These are phyloP conservation scores for Pogonophryne albipinna DNA, from an alignment of 2,797 vertebrate genomes.

Conservation along the genomic window DNA sequence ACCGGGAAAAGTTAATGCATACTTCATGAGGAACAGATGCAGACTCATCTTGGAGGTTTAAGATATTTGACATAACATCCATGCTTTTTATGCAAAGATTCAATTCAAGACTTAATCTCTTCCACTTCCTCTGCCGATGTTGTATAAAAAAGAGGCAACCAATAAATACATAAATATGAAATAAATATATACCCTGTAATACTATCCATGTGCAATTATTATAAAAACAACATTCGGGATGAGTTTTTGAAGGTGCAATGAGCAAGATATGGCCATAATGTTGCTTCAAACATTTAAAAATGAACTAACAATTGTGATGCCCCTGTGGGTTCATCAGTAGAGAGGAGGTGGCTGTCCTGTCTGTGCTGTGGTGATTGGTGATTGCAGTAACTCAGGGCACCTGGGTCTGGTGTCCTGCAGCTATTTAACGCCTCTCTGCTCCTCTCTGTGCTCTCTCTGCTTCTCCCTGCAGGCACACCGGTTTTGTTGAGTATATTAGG, in stretches of 20 bases:
- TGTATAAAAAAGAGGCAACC: conserved; percentile 1
- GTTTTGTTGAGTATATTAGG: too few species aligned
- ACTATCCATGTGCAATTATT: background rate
- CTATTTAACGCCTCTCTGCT: too few species aligned
- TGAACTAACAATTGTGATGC: too few species aligned
- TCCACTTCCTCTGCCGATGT: background rate
- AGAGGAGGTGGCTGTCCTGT: too few species aligned
- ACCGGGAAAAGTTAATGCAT: background rate
- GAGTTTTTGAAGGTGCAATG: background rate
- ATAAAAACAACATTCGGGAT: background rate
- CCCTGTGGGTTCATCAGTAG: too few species aligned
- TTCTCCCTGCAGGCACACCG: too few species aligned
- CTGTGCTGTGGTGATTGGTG: too few species aligned
- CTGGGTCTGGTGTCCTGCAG: too few species aligned
- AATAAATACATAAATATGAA: background rate
- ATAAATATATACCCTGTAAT: background rate
- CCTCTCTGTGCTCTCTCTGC: too few species aligned
- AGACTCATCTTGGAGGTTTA: background rate
- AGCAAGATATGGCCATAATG: too few species aligned
- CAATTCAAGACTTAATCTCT: background rate
- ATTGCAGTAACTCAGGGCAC: too few species aligned
- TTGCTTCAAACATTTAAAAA: too few species aligned
- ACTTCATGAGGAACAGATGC: background rate
- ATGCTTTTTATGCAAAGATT: background rate
- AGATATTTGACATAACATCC: background rate